Percentiles rank a stretch among this genome's conserved stretches.
These are phyloP conservation scores for Coleophora flavipennella DNA, from an alignment of 2,888 invertebrate species.

Conservation along the genomic window DNA sequence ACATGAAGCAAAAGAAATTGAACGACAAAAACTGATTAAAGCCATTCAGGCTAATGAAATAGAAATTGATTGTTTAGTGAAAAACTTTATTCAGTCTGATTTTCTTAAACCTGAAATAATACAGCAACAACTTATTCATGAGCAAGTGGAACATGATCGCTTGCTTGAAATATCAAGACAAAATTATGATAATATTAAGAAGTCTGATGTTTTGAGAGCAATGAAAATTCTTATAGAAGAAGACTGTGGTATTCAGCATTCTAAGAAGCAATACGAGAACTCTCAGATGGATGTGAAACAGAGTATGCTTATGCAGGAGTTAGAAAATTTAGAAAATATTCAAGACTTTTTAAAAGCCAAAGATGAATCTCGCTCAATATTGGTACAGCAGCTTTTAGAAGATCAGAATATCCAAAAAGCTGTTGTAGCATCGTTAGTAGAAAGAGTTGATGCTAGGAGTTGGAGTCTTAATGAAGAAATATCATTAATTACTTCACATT, in stretches of 20 bases:
- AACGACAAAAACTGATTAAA: slow-evolving; percentile 73
- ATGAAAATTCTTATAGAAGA: slow-evolving; percentile 81
- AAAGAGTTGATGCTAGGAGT: slow-evolving; percentile 80
- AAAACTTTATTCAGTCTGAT: slow-evolving; percentile 75
- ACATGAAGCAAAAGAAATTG: slow-evolving; percentile 77
- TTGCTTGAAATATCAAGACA: slow-evolving; percentile 73
- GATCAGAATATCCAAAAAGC: slow-evolving; percentile 82
- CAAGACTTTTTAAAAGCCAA: slow-evolving; percentile 73
- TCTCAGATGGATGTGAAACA: slow-evolving; percentile 76
- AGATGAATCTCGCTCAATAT: slow-evolving; percentile 72
- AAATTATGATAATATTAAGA: slow-evolving; percentile 73
- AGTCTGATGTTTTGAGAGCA: slow-evolving; percentile 78
- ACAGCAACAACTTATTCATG: slow-evolving; percentile 76
- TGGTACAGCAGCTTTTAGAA: slow-evolving; percentile 75
- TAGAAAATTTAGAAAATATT: slow-evolving; percentile 74
- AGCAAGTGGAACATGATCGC: slow-evolving; percentile 77
- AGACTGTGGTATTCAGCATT: slow-evolving; percentile 73
- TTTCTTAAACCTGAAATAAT: slow-evolving; percentile 73
- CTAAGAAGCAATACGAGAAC: slow-evolving; percentile 76
- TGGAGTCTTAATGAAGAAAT: slow-evolving; percentile 86
- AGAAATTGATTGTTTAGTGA: slow-evolving; percentile 75
- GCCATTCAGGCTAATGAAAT: slow-evolving; percentile 77
- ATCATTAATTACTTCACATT: slow-evolving; percentile 78
- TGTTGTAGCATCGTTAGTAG: slow-evolving; percentile 79
- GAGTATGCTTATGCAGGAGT: slow-evolving; percentile 71